Conservation (phyloP, 1,140 invertebrate genomes). For the Lasioglossum albipes region DNA sequence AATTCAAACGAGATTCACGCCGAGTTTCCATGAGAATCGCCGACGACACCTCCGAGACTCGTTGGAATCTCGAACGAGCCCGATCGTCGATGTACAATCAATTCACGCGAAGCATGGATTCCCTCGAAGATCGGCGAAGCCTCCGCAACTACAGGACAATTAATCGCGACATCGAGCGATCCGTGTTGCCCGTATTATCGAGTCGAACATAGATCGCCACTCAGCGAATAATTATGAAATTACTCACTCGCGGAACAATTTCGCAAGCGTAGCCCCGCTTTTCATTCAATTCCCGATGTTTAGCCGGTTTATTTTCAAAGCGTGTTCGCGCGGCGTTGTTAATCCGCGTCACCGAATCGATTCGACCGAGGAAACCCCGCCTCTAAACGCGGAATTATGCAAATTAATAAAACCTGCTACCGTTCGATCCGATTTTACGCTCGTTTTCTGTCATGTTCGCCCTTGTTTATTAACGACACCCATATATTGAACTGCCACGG, state of each 20-base stretch:
- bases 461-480: background rate
- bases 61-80: background rate
- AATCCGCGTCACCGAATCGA: conserved; percentile 35
- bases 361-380: background rate
- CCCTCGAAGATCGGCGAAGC: conserved; percentile 10
- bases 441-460: background rate
- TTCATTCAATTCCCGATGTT: conserved; percentile 60
- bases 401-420: conserved; percentile 24
- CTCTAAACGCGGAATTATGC: conserved; percentile 20
- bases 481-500: background rate
- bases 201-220: conserved; percentile 30
- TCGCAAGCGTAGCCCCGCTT: conserved; percentile 36
- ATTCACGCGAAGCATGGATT: background rate
- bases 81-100: background rate
- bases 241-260: conserved; percentile 50
- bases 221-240: conserved; percentile 58
- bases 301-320: conserved; percentile 58
- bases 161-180: conserved; percentile 39
- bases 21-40: background rate
- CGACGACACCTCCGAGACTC: background rate
- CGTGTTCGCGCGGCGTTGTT: conserved; percentile 29
- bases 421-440: background rate
- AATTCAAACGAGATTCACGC: conserved; percentile 11
- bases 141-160: background rate
- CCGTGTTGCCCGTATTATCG: conserved; percentile 31